Base-by-base conservation (phyloP, 1,140 invertebrate species). In the Zaprionus kolodkinae region DNA sequence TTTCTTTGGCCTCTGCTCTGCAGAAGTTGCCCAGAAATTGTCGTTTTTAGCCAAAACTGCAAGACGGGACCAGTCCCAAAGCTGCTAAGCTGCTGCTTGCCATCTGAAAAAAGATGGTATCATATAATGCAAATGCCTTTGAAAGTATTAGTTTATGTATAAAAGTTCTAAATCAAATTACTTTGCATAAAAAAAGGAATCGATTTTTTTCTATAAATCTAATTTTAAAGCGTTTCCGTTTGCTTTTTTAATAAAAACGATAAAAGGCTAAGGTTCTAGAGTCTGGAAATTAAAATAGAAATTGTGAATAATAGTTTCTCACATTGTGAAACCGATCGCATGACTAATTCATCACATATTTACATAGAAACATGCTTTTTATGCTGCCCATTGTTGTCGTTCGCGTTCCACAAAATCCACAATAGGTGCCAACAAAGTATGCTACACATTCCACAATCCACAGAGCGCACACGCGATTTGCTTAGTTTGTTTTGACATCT, bases 371-470 rank as follows among this genome's bases (percentile, higher is more conserved):
- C 6, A n/a, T 7, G 38, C 38, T 6, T 43, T 7, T n/a, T n/a
- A n/a, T 43, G n/a, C 15, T 15, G 6, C 7, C n/a, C 40, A 45
- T 43, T 45, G 40, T 43, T 15, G n/a, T 15, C 7, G 6, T 15
- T 45, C 13, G 6, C 13, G 40, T 45, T 45, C 13, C 40, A 45
- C 27, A 30, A 30, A 45, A 78, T 78, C 75, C 76, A 67, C 62
- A 35, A 70, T 36, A 30, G 43, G 67, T 64, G 77, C 50, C 83
- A 61, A 50, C 50, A 62, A 82, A 87, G 83, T 86, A 86, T 86
- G 83, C 83, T 82, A 86, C 76, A 87, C 72, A 86, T 87, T 87
- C 75, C 60, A 40, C 9, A 9, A 11, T 38, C 25, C 59, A 56
- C 30, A 27, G 61, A 57, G 76, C 74, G 65, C 72, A 72, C 77